Conservation (phyloP, 2,888 invertebrate species). For the Cataglyphis cursor region DNA sequence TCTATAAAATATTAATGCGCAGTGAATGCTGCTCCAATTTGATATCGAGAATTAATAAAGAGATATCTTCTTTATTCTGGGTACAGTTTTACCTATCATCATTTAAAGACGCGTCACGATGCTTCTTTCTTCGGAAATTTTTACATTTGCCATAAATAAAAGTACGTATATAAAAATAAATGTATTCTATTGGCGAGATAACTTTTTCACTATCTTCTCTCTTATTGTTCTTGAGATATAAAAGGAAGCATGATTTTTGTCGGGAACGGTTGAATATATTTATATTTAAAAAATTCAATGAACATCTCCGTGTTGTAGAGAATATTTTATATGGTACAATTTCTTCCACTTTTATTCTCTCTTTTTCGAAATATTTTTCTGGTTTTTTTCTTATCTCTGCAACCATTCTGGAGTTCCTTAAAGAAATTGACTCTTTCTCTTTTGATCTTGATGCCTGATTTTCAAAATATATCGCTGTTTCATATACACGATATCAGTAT, state of each 20-base stretch:
- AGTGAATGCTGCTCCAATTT: not conserved
- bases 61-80: not conserved
- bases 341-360: constrained; percentile 7
- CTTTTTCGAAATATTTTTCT: not conserved
- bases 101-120: not conserved
- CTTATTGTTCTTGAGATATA: not conserved
- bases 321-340: not conserved
- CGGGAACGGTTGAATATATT: not conserved
- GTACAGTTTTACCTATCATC: not conserved
- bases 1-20: constrained; percentile 9
- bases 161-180: not conserved
- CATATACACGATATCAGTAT: not conserved
- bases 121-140: not conserved
- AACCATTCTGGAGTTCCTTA: not conserved
- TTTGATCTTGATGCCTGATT: not conserved
- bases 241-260: not conserved
- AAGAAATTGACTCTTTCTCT: not conserved
- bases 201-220: not conserved
- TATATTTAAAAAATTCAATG: not conserved
- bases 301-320: not conserved
- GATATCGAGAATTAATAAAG: not conserved
- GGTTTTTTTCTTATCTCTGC: not conserved
- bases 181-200: not conserved
- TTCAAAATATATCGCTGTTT: not conserved
- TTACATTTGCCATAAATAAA: not conserved